These are phyloP conservation scores for Tetragnatha versicolor DNA, from an alignment of 1,140 invertebrate genomes.

Conservation along the genomic window DNA sequence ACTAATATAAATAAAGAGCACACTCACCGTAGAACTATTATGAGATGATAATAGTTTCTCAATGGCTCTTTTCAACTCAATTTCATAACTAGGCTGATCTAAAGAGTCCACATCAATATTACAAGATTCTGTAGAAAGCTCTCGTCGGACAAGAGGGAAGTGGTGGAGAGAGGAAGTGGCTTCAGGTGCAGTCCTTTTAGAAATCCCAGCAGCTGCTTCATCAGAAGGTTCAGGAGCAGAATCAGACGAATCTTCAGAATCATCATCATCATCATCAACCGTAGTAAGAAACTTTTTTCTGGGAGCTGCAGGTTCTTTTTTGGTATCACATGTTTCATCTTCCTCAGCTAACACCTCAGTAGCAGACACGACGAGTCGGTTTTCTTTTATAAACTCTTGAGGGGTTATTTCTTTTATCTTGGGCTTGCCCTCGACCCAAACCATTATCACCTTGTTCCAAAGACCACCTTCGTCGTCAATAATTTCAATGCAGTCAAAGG, in stretches of 20 bases:
- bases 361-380: background rate
- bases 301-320: background rate
- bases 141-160: too few relatives aligned
- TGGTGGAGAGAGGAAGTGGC: too few relatives aligned
- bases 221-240: background rate
- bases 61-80: too few relatives aligned
- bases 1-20: too few relatives aligned
- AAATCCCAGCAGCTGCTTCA: background rate
- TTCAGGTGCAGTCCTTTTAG: too few relatives aligned
- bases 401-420: conserved; percentile 10
- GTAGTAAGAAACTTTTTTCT: background rate
- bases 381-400: conserved; percentile 19
- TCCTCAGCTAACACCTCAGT: background rate
- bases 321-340: background rate
- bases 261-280: background rate
- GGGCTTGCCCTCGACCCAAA: conserved; percentile 29
- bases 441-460: conserved; percentile 12
- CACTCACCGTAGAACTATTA: too few relatives aligned
- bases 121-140: too few relatives aligned
- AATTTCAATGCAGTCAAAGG: conserved; percentile 34
- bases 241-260: background rate
- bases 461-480: conserved; percentile 2
- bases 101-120: too few relatives aligned
- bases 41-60: too few relatives aligned
- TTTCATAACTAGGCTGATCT: too few relatives aligned